phyloP scores from a whole-genome alignment of 2,888 invertebrate genomes.

The Synanthedon tipuliformis region DNA sequence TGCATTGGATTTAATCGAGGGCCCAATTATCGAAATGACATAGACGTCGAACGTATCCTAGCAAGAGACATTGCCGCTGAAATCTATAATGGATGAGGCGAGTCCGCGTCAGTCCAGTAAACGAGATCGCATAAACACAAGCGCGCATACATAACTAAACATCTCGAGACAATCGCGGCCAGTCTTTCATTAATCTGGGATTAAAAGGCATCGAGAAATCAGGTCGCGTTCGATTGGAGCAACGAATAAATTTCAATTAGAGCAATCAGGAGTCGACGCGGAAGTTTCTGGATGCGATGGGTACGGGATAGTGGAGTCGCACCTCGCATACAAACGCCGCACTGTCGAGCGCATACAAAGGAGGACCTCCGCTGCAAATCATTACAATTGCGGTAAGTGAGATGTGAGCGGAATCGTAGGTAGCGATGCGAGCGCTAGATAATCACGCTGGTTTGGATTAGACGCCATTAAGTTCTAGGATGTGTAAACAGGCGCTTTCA shows the following conservation, averaged over 20 bases:
- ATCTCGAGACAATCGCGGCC: conserved; percentile 24
- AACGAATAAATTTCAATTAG: conserved; percentile 62
- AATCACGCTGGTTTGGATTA: conserved; percentile 46
- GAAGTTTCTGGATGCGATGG: conserved; percentile 48
- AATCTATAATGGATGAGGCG: conserved; percentile 69
- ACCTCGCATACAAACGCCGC: conserved; percentile 43
- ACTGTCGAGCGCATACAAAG: conserved; percentile 52
- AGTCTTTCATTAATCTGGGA: conserved; percentile 9
- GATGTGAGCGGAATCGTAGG: conserved; percentile 59
- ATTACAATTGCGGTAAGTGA: conserved; percentile 63
- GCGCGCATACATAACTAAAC: conserved; percentile 50
- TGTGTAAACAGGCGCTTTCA: conserved; percentile 10
- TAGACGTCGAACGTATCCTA: conserved; percentile 34
- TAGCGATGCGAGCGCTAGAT: conserved; percentile 42
- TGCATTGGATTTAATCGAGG: conserved; percentile 26
- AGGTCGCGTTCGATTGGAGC: conserved; percentile 24
- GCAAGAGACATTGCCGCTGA: conserved; percentile 48
- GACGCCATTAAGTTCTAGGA: conserved; percentile 29
- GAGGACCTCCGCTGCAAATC: conserved; percentile 58
- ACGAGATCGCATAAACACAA: conserved; percentile 56
- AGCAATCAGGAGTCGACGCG: conserved; percentile 50
- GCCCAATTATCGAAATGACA: conserved; percentile 68
- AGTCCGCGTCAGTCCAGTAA: conserved; percentile 57
- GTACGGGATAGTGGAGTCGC: conserved; percentile 37
- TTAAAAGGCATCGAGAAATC: conserved; percentile 30